Conservation (phyloP, 2,797 vertebrate genomes). For the Ptychobarbus kaznakovi region DNA sequence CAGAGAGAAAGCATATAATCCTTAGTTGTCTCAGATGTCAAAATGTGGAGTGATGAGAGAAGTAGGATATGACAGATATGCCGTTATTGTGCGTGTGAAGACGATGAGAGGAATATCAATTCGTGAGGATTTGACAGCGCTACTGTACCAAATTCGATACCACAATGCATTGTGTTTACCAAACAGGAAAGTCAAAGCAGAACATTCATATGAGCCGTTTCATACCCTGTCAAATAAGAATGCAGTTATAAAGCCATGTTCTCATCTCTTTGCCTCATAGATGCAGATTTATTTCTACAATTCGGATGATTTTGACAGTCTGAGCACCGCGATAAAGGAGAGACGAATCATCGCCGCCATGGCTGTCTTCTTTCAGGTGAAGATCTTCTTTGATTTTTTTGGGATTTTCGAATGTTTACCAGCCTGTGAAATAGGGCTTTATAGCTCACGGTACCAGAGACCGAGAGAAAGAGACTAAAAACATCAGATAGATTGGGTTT, state of each 20-base stretch:
- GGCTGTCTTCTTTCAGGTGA: conserved; percentile 96
- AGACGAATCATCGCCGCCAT: conserved; percentile 93
- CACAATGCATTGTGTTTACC: conserved; percentile 41
- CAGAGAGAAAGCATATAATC: conserved; percentile 50
- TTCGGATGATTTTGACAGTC: conserved; percentile 98
- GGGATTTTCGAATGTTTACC: conserved; percentile 11
- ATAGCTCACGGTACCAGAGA: not conserved
- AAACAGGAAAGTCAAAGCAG: conserved; percentile 46
- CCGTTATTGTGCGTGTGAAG: conserved; percentile 40
- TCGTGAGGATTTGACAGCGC: conserved; percentile 41
- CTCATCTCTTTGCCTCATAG: conserved; percentile 74
- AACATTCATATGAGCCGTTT: conserved; percentile 43
- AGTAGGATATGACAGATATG: conserved; percentile 37
- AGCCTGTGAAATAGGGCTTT: conserved; percentile 25
- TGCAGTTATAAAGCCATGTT: conserved; percentile 61
- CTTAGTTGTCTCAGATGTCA: conserved; percentile 60
- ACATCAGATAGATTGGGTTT: conserved; percentile 16
- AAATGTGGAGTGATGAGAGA: conserved; percentile 46
- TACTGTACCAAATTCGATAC: conserved; percentile 29
- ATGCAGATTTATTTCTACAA: conserved; percentile 99
- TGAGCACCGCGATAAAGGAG: conserved; percentile 90
- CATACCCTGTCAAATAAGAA: conserved; percentile 47
- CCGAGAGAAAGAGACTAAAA: conserved; percentile 11
- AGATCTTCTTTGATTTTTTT: conserved; percentile 42
- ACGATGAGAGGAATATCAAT: conserved; percentile 44